Conservation (phyloP, 1,140 invertebrate species). For the Maconellicoccus hirsutus region DNA sequence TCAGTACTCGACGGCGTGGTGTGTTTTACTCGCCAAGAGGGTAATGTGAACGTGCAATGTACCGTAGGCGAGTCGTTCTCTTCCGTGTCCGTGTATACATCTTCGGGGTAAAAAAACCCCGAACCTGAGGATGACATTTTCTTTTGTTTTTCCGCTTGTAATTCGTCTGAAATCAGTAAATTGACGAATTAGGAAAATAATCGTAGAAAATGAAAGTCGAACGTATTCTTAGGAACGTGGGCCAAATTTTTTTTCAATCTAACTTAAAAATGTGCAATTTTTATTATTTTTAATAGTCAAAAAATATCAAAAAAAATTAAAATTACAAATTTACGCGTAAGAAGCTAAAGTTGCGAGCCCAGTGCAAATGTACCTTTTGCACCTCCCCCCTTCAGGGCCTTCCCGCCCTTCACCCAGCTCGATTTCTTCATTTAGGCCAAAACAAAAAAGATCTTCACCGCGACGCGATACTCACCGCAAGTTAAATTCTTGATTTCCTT, state of each 20-base stretch:
- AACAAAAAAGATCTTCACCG: not conserved
- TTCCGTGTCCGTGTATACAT: constrained; percentile 6
- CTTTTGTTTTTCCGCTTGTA: constrained; percentile 1
- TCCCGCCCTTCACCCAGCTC: no score
- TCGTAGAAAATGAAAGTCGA: not conserved
- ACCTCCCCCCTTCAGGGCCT: no score
- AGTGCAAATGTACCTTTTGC: no score
- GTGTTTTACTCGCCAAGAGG: constrained; percentile 2
- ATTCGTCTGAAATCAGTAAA: not conserved
- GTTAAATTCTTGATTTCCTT: constrained; percentile 13
- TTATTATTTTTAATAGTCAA: no score
- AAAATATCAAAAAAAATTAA: no score
- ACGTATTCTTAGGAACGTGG: no score
- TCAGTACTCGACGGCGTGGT: constrained; percentile 6
- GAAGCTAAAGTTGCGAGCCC: no score
- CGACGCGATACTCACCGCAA: not conserved
- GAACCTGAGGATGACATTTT: not conserved
- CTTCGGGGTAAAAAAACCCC: not conserved
- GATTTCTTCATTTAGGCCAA: no score
- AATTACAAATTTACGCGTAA: no score
- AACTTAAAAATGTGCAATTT: no score
- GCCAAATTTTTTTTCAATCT: no score
- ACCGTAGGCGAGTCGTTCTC: constrained; percentile 11
- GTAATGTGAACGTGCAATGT: constrained; percentile 8
- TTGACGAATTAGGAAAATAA: not conserved